Percentiles rank a stretch among this genome's conserved stretches.
Evolutionary conservation across 1,140 invertebrate species (phyloP).

Genomic region (Magallana gigas): DNA sequence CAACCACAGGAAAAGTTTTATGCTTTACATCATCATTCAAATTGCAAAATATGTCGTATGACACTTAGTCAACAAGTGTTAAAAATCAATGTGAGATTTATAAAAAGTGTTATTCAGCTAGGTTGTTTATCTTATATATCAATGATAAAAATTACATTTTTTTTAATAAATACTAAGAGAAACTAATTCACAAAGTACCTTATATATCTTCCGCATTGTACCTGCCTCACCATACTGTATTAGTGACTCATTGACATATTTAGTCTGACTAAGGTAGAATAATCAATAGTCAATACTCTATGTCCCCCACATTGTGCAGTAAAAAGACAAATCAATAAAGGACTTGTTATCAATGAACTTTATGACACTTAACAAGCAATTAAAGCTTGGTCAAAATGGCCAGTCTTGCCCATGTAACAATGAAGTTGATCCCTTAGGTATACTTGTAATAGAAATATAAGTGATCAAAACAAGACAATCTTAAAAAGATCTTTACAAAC

Average conservation of each 20-base stretch:
- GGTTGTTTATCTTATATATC: no score
- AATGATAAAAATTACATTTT: no score
- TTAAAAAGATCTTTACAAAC: not conserved
- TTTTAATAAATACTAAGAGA: no score
- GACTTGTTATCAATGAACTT: not conserved
- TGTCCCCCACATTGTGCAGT: not conserved
- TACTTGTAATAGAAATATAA: not conserved
- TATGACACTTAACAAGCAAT: not conserved
- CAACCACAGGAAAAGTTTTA: no score
- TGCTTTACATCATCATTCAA: not conserved
- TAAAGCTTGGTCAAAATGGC: not conserved
- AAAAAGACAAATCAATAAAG: slow-evolving; percentile 13
- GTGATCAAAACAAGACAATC: not conserved
- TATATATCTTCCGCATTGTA: not conserved
- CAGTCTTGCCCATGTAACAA: not conserved
- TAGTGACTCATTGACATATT: slow-evolving; percentile 3
- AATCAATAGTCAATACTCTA: slow-evolving; percentile 29
- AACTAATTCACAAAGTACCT: not conserved
- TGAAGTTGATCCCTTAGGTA: not conserved
- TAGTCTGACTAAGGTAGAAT: not conserved
- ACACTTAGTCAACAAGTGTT: no score
- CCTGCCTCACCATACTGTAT: not conserved
- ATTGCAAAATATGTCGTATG: not conserved
- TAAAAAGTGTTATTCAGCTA: no score
- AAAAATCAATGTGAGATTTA: no score